phyloP scores from a whole-genome alignment of 2,888 invertebrate species.

The Phlogophora meticulosa region DNA sequence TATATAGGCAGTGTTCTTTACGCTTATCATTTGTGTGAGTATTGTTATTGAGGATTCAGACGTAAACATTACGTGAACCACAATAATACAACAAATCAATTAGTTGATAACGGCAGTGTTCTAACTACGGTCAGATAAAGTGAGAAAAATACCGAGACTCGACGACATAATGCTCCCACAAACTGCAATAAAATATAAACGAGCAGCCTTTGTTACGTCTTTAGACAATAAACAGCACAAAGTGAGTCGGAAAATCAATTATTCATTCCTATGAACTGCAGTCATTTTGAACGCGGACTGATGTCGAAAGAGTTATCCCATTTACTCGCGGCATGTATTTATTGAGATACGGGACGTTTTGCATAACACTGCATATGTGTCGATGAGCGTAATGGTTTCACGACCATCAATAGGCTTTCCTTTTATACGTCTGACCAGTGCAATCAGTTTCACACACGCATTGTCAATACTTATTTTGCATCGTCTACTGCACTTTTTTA shows the following conservation, averaged over 20 bases:
- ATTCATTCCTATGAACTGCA: slow-evolving; percentile 33
- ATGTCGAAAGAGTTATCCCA: slow-evolving; percentile 19
- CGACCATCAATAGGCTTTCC: slow-evolving; percentile 1
- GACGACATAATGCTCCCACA: slow-evolving; percentile 9
- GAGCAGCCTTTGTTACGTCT: slow-evolving; percentile 7
- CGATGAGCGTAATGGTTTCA: not conserved
- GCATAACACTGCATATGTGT: slow-evolving; percentile 10
- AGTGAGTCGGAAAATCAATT: slow-evolving; percentile 20
- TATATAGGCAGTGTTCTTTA: slow-evolving; percentile 41
- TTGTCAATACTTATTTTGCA: slow-evolving; percentile 1
- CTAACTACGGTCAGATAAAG: not conserved
- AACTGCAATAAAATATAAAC: slow-evolving; percentile 32
- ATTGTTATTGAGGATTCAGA: slow-evolving; percentile 19
- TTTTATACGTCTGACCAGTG: slow-evolving; percentile 16
- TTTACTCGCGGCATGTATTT: slow-evolving; percentile 14
- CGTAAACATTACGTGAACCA: not conserved
- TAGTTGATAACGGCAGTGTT: slow-evolving; percentile 5
- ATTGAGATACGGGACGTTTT: slow-evolving; percentile 33
- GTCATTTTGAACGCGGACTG: slow-evolving; percentile 6
- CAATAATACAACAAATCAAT: slow-evolving; percentile 22
- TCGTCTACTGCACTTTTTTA: not conserved
- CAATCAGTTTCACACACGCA: not conserved
- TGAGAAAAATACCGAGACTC: not conserved
- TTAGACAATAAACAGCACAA: slow-evolving; percentile 21
- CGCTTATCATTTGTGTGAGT: slow-evolving; percentile 22